These are phyloP conservation scores for Lithophane ornitopus DNA, from an alignment of 2,888 invertebrate species.

Conservation along the genomic window DNA sequence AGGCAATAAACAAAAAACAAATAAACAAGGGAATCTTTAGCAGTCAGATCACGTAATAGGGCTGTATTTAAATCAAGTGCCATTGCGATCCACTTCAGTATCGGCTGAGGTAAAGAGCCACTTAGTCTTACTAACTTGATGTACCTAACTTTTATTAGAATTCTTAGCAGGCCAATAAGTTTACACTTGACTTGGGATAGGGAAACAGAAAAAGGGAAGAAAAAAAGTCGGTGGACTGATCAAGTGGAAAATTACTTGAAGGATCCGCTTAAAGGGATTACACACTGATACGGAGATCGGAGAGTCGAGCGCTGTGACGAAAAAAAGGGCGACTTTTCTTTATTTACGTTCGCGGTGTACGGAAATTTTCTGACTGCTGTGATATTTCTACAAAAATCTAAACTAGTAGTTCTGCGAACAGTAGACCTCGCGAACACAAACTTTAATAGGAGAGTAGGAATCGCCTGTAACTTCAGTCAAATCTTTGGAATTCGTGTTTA, in stretches of 20 bases:
- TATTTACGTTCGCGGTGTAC: neutral
- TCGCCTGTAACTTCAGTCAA: no score
- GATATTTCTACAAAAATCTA: neutral
- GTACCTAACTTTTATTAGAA: constrained; percentile 85
- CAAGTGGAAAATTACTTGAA: constrained; percentile 87
- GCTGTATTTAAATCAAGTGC: constrained; percentile 74
- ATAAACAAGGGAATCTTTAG: constrained; percentile 44
- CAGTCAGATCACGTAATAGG: constrained; percentile 68
- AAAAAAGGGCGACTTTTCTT: neutral
- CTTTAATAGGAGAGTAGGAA: no score
- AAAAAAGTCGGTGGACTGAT: constrained; percentile 80
- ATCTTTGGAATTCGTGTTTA: no score
- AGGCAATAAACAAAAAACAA: constrained; percentile 50
- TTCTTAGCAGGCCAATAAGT: constrained; percentile 83
- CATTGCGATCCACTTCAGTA: constrained; percentile 56
- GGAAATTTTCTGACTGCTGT: neutral
- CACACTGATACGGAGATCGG: constrained; percentile 61
- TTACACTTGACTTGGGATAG: constrained; percentile 81
- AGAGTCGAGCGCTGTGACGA: constrained; percentile 11
- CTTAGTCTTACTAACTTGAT: constrained; percentile 76
- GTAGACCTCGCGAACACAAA: no score
- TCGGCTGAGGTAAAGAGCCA: constrained; percentile 72
- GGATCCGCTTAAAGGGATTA: constrained; percentile 71
- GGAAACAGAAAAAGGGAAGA: constrained; percentile 69
- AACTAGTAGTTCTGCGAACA: no score